Conservation (phyloP, 2,113 vertebrate species). For the Campylorhamphus procurvoides region DNA sequence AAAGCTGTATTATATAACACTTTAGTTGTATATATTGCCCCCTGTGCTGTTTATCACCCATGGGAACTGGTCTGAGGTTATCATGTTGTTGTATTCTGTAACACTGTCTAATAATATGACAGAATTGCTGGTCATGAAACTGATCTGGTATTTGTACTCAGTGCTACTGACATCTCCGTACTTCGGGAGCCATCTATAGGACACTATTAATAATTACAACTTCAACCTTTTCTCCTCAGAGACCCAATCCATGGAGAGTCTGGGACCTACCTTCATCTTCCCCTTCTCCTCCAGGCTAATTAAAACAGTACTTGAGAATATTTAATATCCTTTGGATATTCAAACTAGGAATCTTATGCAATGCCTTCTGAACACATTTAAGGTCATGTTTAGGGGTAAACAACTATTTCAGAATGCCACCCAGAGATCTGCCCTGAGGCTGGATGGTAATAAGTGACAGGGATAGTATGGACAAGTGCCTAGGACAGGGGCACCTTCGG, state of each 20-base stretch:
- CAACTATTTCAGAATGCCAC: neutral
- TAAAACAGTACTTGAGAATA: neutral
- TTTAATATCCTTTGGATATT: neutral
- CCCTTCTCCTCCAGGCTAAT: neutral
- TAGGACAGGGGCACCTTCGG: neutral
- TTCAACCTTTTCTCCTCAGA: neutral
- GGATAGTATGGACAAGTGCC: neutral
- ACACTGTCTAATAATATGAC: neutral
- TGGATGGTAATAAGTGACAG: neutral
- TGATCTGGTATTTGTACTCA: neutral
- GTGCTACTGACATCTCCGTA: neutral
- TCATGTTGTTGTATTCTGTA: neutral
- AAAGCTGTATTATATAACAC: neutral
- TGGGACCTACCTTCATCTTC: neutral
- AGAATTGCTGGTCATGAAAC: accelerated
- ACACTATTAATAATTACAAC: neutral
- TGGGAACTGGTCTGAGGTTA: neutral
- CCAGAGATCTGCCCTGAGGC: neutral
- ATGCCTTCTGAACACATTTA: neutral
- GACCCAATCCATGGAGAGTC: neutral
- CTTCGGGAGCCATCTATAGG: neutral
- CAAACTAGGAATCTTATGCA: neutral
- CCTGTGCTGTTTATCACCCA: neutral
- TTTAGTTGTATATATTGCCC: neutral
- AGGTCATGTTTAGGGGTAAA: neutral